Evolutionary conservation across 2,888 invertebrate species (phyloP), one percentile per base, ranked within the genome.

Genomic region (Eilema depressum): DNA sequence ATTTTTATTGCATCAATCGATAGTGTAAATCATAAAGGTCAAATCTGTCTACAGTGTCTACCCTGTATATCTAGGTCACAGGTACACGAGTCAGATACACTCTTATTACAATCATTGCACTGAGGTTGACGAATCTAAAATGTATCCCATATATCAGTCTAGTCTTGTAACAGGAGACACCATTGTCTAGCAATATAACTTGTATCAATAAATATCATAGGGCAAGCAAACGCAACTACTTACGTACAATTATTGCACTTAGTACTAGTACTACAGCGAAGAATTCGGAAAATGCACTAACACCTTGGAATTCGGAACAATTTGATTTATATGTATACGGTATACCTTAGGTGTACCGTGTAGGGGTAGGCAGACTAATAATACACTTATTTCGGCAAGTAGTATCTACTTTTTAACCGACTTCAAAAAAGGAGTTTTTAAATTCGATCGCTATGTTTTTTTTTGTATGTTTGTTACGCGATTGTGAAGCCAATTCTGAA

Each of bases 301-400:
- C 23, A 74, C 11, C 68, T 3, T 53, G 53, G 56, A 74, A 28
- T 70, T 70, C 26, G 23, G 66, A 57, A 63, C 28, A 59, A 60
- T 74, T 66, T 53, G n/a, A 28, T 53, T n/a, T 28, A 28, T 11
- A 33, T 26, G 41, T 25, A 12, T 59, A 3, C 14, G 11, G 11
- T 37, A 37, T 11, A 12, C 33, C 33, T n/a, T n/a, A n/a, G n/a
- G n/a, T n/a, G n/a, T n/a, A n/a, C n/a, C n/a, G n/a, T n/a, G n/a
- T n/a, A n/a, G n/a, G n/a, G n/a, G n/a, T n/a, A n/a, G n/a, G n/a
- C n/a, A n/a, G n/a, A n/a, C n/a, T n/a, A n/a, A n/a, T n/a, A n/a
- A n/a, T n/a, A n/a, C n/a, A n/a, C n/a, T n/a, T n/a, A n/a, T n/a
- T n/a, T n/a, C n/a, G n/a, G n/a, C n/a, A n/a, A n/a, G n/a, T n/a